Evolutionary conservation across 2,888 invertebrate species (phyloP).

Genomic region (Xestia xanthographa): DNA sequence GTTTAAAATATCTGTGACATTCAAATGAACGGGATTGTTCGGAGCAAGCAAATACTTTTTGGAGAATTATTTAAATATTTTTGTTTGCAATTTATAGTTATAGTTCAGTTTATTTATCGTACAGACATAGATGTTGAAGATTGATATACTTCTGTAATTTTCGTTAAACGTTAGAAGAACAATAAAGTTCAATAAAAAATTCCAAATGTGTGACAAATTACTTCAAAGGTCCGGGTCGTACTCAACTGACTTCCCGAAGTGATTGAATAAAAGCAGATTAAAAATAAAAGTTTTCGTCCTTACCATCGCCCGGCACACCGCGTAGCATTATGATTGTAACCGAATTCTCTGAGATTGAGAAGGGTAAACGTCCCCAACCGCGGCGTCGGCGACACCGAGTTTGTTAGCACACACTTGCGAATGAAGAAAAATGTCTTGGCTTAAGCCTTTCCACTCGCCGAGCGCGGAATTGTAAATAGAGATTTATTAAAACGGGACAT

Average conservation of each 20-base stretch:
- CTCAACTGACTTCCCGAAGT: slow-evolving; percentile 35
- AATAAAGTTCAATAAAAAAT: neutral
- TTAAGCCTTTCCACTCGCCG: slow-evolving; percentile 88
- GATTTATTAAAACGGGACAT: slow-evolving; percentile 89
- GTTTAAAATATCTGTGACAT: slow-evolving; percentile 61
- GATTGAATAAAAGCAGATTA: slow-evolving; percentile 72
- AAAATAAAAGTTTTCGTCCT: slow-evolving; percentile 69
- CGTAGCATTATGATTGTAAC: slow-evolving; percentile 77
- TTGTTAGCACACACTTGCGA: slow-evolving; percentile 88
- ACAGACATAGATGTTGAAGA: neutral
- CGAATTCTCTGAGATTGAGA: slow-evolving; percentile 81
- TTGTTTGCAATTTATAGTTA: neutral
- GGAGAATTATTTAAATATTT: neutral
- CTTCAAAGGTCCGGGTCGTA: slow-evolving; percentile 9
- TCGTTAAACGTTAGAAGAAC: neutral
- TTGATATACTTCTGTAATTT: neutral
- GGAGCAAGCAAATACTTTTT: slow-evolving; percentile 6
- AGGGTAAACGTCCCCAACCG: slow-evolving; percentile 79
- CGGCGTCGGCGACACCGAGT: slow-evolving; percentile 77
- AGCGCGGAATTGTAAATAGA: slow-evolving; percentile 88
- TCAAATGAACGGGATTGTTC: slow-evolving; percentile 48
- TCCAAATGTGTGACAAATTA: slow-evolving; percentile 20
- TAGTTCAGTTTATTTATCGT: neutral
- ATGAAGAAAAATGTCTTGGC: slow-evolving; percentile 90
- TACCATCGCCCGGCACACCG: slow-evolving; percentile 57